A percentile compares a stretch with the other conserved stretches of the same genome.
phyloP scores from a whole-genome alignment of 2,113 vertebrate species.

The Forbesichthys agassizii region DNA sequence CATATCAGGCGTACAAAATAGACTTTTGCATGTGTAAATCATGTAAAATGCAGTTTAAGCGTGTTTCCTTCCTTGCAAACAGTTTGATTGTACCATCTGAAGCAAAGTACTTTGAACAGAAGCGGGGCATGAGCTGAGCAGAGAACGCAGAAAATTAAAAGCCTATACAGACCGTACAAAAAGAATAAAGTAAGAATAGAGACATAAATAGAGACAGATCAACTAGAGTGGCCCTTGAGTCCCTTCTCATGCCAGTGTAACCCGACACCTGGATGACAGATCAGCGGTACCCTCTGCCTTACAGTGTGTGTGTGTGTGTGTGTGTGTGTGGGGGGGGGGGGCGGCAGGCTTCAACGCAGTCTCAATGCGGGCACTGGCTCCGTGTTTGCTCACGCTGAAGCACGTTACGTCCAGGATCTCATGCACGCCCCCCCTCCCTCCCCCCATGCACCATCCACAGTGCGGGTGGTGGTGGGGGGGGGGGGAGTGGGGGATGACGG shows the following conservation, averaged over 20 bases:
- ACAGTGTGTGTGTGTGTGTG: slow-evolving; percentile 5
- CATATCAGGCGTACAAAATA: background rate
- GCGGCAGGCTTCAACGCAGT: slow-evolving; percentile 13
- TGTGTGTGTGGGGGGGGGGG: background rate
- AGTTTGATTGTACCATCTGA: no score
- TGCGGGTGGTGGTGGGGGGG: slow-evolving; percentile 17
- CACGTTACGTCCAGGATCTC: slow-evolving; percentile 22
- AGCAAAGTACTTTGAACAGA: slow-evolving; percentile 12
- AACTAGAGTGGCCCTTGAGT: slow-evolving; percentile 26
- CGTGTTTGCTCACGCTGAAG: slow-evolving; percentile 8
- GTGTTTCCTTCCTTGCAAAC: no score
- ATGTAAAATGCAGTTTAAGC: slow-evolving; percentile 12
- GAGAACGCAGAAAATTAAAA: slow-evolving; percentile 12
- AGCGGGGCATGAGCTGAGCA: slow-evolving; percentile 14
- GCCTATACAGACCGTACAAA: slow-evolving; percentile 42
- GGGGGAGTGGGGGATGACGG: no score
- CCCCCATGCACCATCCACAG: slow-evolving; percentile 18
- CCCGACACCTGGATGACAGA: slow-evolving; percentile 30
- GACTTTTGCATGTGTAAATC: slow-evolving; percentile 3
- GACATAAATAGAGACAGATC: slow-evolving; percentile 45
- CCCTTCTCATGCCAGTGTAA: slow-evolving; percentile 37
- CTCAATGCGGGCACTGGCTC: slow-evolving; percentile 32
- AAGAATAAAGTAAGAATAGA: slow-evolving; percentile 9
- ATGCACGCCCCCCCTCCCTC: background rate
- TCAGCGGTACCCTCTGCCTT: slow-evolving; percentile 31